Conservation (phyloP, 2,113 vertebrate genomes). For the Alectura lathami region DNA sequence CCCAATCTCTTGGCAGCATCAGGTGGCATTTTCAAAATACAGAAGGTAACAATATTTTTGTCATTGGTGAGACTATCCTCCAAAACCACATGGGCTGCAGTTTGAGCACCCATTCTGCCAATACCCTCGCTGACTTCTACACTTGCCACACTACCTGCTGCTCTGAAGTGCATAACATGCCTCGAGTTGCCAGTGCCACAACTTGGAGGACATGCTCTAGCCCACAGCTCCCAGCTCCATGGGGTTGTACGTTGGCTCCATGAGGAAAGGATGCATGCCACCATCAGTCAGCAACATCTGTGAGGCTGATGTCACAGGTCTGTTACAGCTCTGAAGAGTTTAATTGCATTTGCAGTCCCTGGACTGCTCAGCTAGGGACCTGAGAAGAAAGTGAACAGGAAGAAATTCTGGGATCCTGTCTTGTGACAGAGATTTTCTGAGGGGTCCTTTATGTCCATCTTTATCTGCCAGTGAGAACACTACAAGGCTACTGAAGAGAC, state of each 20-base stretch:
- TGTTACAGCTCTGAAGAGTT: not conserved
- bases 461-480: not conserved
- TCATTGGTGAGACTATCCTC: not conserved
- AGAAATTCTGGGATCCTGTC: not conserved
- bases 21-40: not conserved
- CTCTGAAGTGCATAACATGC: not conserved
- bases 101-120: not conserved
- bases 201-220: not conserved
- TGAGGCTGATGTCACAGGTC: not conserved
- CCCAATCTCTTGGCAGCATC: not conserved
- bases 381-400: not conserved
- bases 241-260: not conserved
- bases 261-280: not conserved
- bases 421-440: not conserved
- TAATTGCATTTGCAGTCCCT: not conserved
- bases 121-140: not conserved
- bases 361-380: not conserved
- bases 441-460: not conserved
- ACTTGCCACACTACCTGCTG: not conserved
- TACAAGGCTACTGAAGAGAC: not conserved
- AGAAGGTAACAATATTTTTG: not conserved
- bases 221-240: not conserved
- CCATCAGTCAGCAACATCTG: fast-evolving
- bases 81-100: not conserved
- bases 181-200: not conserved